Base-by-base conservation (phyloP, 2,888 invertebrate genomes). In the Coronaproctus castanopsis region DNA sequence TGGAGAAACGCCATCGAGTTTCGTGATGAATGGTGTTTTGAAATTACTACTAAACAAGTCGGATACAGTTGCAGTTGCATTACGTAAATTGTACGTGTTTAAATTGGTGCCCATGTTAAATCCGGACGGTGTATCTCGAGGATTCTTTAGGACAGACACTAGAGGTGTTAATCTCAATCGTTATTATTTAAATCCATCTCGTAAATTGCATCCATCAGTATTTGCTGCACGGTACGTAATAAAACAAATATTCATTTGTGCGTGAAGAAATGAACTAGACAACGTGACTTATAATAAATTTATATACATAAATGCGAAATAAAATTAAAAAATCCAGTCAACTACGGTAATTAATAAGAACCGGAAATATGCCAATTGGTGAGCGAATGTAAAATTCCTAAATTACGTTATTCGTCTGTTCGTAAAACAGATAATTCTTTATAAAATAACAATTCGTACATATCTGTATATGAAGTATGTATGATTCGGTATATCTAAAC, bases 41-140 rank as follows among this genome's bases (percentile, higher is more conserved):
- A 84, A 87, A 69, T 80, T 88, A 53, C 74, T 92, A 52, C 71
- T 91, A 20, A 80, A 77, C 61, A 77, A 81, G 24, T 81, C 82
- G 61, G 90, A 91, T 70, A 79, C 82, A 1, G 77, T 86, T 59
- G 88, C 88, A 21, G 75, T 79, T 57, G 75, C 78, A 60, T 74
- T 92, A 54, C 77, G 91, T 57, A 80, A 80, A 67, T 69, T 80
- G 54, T 87, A 85, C 70, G 87, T 92, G 64, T 91, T 92, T 75
- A 91, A 91, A 73, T 74, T 92, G 70, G 82, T 92, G 64, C 92
- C 92, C 0, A 86, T 91, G 75, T 72, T 92, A 63, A 92, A 92
- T 74, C 92, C 92, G 0, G 92, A 92, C 68, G 92, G 92, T 1
- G 91, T 92, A 1, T 82, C 82, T 8, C 75, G 80, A 58, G 92